Evolutionary conservation across 1,140 invertebrate genomes (phyloP), one percentile per base, ranked within the genome.

Genomic region (Drosophila saltans): DNA sequence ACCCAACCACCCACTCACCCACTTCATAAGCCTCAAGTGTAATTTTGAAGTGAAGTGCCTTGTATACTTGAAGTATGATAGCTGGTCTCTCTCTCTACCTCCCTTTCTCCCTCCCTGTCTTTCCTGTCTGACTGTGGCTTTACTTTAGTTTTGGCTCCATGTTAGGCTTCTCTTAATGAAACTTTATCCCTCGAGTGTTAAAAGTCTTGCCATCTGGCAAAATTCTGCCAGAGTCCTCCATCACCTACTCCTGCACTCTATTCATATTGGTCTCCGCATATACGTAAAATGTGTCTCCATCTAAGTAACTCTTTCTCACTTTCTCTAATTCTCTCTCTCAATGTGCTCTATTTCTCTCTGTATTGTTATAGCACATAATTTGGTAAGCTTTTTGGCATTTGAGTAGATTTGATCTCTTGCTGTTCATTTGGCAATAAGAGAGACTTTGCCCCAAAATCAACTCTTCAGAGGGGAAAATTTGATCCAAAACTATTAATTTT

Each of bases 101-200:
- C 5, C 16, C 41, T n/a, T 11, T 64, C 10, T 9, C 28, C 41
- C 16, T 9, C 28, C 41, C 66, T n/a, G 58, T 61, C 24, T 52
- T 55, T 30, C 28, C 36, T 33, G 61, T 41, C 60, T 64, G 55
- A 67, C 74, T 72, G 73, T 75, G 66, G 74, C 69, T 80, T 67
- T 83, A 68, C 73, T 74, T 78, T 80, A 69, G 78, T 86, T 71
- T 69, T 10, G 58, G 72, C 67, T 77, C 33, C 66, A 67, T 79
- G 76, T 76, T 81, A 68, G 75, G 57, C 71, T 75, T 74, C 74
- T 89, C 72, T 83, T 89, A 89, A 89, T 89, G 84, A 89, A 89
- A 89, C 84, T 89, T 89, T 89, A 89, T 89, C 81, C 85, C 84
- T 74, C 77, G 78, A 84, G 84, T 88, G 84, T 79, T 78, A 89